These are phyloP conservation scores for Nannoperca australis DNA, from an alignment of 2,797 vertebrate species.

Conservation along the genomic window DNA sequence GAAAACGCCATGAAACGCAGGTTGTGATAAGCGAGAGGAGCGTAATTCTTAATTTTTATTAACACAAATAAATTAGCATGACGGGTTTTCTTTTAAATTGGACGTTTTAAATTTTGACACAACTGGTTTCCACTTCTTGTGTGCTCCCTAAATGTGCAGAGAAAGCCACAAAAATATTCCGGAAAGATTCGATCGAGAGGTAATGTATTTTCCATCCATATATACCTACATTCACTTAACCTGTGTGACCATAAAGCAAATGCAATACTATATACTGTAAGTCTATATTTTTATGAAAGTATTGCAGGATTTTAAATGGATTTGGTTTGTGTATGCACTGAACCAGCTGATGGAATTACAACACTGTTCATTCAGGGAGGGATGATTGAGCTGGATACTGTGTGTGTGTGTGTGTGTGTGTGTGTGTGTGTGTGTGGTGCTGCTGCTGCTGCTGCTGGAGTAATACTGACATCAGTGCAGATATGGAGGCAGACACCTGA, in stretches of 20 bases:
- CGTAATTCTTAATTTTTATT: background rate
- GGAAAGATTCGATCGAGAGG: slow-evolving; percentile 49
- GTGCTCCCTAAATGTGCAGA: slow-evolving; percentile 14
- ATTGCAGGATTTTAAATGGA: slow-evolving; percentile 77
- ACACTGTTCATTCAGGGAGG: slow-evolving; percentile 74
- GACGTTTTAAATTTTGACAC: background rate
- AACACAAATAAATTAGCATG: background rate
- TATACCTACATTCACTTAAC: slow-evolving; percentile 72
- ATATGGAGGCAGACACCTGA: slow-evolving; percentile 75
- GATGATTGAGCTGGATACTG: slow-evolving; percentile 75
- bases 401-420: slow-evolving; percentile 42
- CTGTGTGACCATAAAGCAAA: slow-evolving; percentile 70
- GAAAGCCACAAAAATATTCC: slow-evolving; percentile 36
- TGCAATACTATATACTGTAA: slow-evolving; percentile 57
- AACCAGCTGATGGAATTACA: slow-evolving; percentile 80
- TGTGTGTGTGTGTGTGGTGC: slow-evolving; percentile 20
- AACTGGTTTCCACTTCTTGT: slow-evolving; percentile 13
- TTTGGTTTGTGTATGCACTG: slow-evolving; percentile 75
- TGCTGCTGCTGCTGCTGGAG: slow-evolving; percentile 48
- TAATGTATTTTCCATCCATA: slow-evolving; percentile 56
- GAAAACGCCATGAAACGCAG: slow-evolving; percentile 1
- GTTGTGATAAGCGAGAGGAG: background rate
- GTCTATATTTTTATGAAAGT: slow-evolving; percentile 65
- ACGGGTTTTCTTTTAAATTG: background rate
- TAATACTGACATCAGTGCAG: slow-evolving; percentile 79